phyloP scores from a whole-genome alignment of 30 jellyfish, hydroid and myxozoan genomes.

The Sanderia malayensis region DNA sequence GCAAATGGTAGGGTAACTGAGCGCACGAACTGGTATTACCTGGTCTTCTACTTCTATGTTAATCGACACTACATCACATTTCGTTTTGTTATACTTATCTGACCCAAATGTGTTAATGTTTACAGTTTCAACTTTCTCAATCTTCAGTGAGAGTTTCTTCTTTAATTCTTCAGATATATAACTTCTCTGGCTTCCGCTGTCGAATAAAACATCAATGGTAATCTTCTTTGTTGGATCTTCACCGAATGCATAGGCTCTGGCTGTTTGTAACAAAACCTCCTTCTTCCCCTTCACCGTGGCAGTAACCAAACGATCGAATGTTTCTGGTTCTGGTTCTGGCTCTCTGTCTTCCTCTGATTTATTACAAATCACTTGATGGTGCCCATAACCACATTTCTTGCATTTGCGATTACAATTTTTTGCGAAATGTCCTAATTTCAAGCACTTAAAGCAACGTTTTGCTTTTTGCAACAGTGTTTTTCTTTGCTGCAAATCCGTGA shows the following conservation, averaged over 20 bases:
- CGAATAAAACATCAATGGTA: constrained; percentile 25
- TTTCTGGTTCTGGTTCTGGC: background rate
- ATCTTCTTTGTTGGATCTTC: constrained; percentile 13
- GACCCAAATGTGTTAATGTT: constrained; percentile 21
- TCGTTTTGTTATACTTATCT: constrained; percentile 6
- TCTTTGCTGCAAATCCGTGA: constrained; percentile 20
- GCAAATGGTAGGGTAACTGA: constrained; percentile 18
- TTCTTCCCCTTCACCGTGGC: constrained; percentile 19
- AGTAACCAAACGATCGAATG: constrained; percentile 1
- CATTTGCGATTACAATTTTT: constrained; percentile 34
- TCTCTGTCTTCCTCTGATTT: background rate
- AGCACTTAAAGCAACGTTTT: constrained; percentile 41
- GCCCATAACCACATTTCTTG: constrained; percentile 28
- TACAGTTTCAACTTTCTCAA: constrained; percentile 10
- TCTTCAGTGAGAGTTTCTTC: constrained; percentile 9
- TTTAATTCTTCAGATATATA: constrained; percentile 25
- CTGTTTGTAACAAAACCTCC: constrained; percentile 41
- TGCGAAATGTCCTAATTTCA: constrained; percentile 38
- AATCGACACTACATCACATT: constrained; percentile 27
- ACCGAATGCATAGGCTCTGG: constrained; percentile 25
- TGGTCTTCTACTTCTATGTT: constrained; percentile 31
- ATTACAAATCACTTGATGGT: constrained; percentile 34
- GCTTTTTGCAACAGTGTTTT: constrained; percentile 1
- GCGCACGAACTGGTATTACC: constrained; percentile 15
- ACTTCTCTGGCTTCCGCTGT: constrained; percentile 47